Conservation (phyloP, 2,797 vertebrate genomes). For the Mormyrops boulengeri region DNA sequence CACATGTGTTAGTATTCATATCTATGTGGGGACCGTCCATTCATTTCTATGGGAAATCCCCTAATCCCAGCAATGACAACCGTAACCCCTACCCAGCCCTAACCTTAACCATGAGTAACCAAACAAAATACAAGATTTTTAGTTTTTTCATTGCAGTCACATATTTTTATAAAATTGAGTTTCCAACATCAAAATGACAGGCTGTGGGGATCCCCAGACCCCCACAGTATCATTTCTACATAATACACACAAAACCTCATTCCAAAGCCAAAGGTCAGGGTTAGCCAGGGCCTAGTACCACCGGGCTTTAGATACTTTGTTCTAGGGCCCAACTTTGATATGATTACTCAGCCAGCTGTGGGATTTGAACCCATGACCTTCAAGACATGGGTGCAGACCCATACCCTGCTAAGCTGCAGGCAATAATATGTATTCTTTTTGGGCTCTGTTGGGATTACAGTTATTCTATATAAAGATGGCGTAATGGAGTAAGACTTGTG, state of each 20-base stretch:
- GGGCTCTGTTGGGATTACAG: not conserved
- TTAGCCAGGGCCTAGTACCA: not conserved
- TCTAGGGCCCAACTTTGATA: not conserved
- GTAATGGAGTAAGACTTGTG: not conserved
- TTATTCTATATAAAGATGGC: not conserved
- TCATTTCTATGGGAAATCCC: not conserved
- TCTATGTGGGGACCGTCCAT: not conserved
- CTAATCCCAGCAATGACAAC: not conserved
- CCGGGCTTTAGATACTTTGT: not conserved
- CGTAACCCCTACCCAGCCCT: not conserved
- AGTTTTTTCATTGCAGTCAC: not conserved
- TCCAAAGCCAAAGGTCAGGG: not conserved
- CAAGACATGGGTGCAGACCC: not conserved
- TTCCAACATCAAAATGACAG: not conserved
- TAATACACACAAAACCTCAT: not conserved
- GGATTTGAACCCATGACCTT: not conserved
- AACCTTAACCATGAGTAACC: not conserved
- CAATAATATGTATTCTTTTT: not conserved
- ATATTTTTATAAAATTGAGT: not conserved
- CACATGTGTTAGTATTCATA: not conserved
- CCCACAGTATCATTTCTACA: not conserved
- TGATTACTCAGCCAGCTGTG: not conserved
- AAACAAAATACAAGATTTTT: not conserved
- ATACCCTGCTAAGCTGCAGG: not conserved
- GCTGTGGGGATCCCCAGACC: too few species aligned